Evolutionary conservation across 2,888 invertebrate species (phyloP), one percentile per base, ranked within the genome.

Genomic region (Lomographa bimaculata): DNA sequence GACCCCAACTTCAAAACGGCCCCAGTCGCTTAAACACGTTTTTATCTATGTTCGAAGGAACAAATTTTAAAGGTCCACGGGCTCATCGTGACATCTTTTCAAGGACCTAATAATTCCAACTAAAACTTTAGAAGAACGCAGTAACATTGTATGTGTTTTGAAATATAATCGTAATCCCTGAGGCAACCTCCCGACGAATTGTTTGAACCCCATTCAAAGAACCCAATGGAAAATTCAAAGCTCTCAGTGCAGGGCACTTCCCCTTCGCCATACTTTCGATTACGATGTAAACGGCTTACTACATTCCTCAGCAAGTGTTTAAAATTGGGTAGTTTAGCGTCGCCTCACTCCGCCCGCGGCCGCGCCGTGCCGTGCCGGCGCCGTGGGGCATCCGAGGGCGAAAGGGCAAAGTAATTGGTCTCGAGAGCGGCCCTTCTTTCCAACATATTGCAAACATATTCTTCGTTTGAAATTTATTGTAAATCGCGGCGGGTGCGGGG

Each of bases 371-470:
- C 23, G 38, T 4, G 45, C 33, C 25, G 50, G 25, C 43, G 55
- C 54, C 51, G 48, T 51, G 50, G 56, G 52, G 60, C 59, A 62
- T 42, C 46, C 51, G 54, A 57, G 64, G 64, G 60, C 60, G 57
- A 60, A 58, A 66, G 81, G 75, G 71, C 75, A 64, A 59, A 71
- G 71, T 67, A 41, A 41, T 41, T 41, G 41, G 41, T 41, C 41
- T 41, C 29, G 29, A 35, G 41, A 41, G 41, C 41, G 35, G 41
- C 41, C 41, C 35, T 41, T 35, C 35, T 64, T n/a, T 71, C 70
- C 60, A 69, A 84, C 84, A 82, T 82, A 85, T 85, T 79, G 83
- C 81, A 71, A 83, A 83, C 87, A 87, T 86, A 84, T 84, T 85
- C 83, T 72, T 68, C 80, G 74, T 72, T 85, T 77, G 78, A 84